Base-by-base conservation (phyloP, 2,113 vertebrate species). In the Tetrao urogallus region DNA sequence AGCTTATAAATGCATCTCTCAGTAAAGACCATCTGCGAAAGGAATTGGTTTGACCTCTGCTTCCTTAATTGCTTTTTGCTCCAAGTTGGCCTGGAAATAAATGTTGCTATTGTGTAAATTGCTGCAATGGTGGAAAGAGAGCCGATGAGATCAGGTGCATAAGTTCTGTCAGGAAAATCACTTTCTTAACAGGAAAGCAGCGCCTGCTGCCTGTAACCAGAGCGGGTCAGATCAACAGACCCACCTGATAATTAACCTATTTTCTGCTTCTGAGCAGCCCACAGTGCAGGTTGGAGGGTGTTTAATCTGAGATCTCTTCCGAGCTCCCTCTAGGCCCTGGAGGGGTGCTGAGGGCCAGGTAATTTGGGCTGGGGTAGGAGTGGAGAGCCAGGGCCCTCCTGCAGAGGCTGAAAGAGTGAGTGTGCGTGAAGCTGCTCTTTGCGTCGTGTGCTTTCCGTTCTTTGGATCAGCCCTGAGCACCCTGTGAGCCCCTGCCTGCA, bases 31-130 rank as follows among this genome's bases (percentile, higher is more conserved):
- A 89, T 82, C 75, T 86, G 61, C 66, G 69, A 82, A 81, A 88
- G 61, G 88, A 94, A 91, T 88, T 94, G 47, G 65, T 92, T 95
- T 94, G 89, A 94, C 90, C 89, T 96, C 91, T 91, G 76, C 85
- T 81, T 81, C 70, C 85, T 91, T 96, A 96, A 95, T 95, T 95
- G 94, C 88, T 83, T 96, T 97, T 83, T 92, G 76, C 76, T 90
- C 34, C 27, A 8, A 52, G 28, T 83, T 93, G 73, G 89, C 69
- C 82, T 94, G 61, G 86, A 92, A 92, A 91, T 91, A 61, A 57
- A 88, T 95, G 85, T 83, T 92, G 85, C 43, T 69, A 28, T 95
- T 90, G 82, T 86, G 57, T 92, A 66, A 95, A 86, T 93, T 82
- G 73, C 52, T 80, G 36, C 0, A 0, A 19, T 10, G 1, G 64